These are phyloP conservation scores for Dermochelys coriacea DNA, from an alignment of 2,797 vertebrate genomes.

Conservation along the genomic window DNA sequence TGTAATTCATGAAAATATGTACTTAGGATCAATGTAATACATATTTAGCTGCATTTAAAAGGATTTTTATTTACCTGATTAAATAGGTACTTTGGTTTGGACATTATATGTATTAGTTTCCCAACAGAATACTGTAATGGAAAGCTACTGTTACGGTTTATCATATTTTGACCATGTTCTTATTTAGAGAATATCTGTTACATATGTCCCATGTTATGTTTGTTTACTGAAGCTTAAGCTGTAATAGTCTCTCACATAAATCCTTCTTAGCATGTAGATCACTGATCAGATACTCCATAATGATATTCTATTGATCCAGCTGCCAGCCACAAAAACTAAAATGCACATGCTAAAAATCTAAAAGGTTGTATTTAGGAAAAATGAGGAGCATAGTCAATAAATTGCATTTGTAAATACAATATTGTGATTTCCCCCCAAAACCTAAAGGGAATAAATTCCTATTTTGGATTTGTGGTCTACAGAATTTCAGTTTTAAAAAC, in stretches of 20 bases:
- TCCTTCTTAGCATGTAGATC: conserved; percentile 24
- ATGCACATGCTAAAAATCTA: neutral
- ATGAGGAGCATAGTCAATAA: neutral
- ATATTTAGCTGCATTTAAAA: neutral
- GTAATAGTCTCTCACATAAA: conserved; percentile 42
- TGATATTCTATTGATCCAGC: conserved; percentile 36
- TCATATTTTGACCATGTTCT: neutral
- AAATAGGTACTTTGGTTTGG: neutral
- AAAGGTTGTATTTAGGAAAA: neutral
- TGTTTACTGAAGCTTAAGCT: conserved; percentile 44
- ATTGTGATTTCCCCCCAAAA: neutral
- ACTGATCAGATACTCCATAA: conserved; percentile 59
- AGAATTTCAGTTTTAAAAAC: neutral
- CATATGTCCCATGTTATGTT: conserved; percentile 3
- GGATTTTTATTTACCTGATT: neutral
- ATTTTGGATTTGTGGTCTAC: neutral
- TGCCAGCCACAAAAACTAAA: conserved; percentile 27
- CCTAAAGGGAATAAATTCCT: neutral
- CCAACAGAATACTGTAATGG: neutral
- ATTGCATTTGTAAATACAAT: conserved; percentile 15
- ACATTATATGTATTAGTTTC: neutral
- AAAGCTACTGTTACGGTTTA: neutral
- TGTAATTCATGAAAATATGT: conserved; percentile 3
- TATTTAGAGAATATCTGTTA: conserved; percentile 9
- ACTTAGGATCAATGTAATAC: conserved; percentile 20